A percentile compares a stretch with the other conserved stretches of the same genome.
These are phyloP conservation scores for Halcyon senegalensis DNA, from an alignment of 2,113 vertebrate species.

Conservation along the genomic window DNA sequence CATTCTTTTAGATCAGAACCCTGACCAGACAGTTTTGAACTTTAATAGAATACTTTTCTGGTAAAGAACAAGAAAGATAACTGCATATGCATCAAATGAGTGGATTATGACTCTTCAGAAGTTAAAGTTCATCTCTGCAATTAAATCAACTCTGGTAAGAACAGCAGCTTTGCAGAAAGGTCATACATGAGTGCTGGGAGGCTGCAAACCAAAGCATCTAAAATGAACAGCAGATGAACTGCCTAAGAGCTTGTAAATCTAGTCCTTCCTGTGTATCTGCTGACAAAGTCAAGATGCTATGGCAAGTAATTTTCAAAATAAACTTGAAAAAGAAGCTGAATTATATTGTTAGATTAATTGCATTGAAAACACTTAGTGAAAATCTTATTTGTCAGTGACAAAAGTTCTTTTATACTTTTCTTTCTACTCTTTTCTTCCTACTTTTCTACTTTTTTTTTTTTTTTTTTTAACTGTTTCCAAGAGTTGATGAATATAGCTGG, in stretches of 20 bases:
- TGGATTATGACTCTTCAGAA: slow-evolving; percentile 40
- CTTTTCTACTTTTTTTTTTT: too few relatives aligned
- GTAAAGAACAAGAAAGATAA: not conserved
- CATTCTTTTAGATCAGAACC: not conserved
- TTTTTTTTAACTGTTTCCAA: not conserved
- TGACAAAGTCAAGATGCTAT: not conserved
- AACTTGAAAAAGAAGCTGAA: not conserved
- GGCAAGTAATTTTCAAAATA: not conserved
- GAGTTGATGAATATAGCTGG: not conserved
- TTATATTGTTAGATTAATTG: not conserved
- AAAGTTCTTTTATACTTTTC: not conserved
- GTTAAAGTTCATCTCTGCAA: slow-evolving; percentile 67
- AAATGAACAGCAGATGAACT: slow-evolving; percentile 41
- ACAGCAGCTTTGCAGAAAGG: slow-evolving; percentile 41
- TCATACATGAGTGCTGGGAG: slow-evolving; percentile 23
- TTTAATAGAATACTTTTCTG: slow-evolving; percentile 8
- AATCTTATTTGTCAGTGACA: not conserved
- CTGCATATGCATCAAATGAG: not conserved
- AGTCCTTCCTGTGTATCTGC: not conserved
- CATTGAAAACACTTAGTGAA: not conserved
- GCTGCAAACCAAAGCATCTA: not conserved
- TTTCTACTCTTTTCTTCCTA: not conserved
- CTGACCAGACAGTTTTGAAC: not conserved
- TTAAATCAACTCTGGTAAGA: slow-evolving; percentile 57
- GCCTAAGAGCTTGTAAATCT: not conserved